phyloP scores from a whole-genome alignment of 2,113 vertebrate genomes.

The Nipponia nippon region DNA sequence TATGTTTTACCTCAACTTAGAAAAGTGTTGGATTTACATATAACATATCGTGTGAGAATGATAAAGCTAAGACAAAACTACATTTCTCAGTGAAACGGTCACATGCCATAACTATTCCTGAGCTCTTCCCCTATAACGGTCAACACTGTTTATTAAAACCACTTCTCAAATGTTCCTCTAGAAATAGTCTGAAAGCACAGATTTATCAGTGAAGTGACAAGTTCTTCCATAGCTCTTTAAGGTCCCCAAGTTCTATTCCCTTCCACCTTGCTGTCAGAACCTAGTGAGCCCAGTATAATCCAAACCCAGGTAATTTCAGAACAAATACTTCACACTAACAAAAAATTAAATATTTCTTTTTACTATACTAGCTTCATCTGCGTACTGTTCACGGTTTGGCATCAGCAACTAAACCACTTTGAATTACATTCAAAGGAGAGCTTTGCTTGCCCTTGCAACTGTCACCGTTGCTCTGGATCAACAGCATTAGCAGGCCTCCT shows the following conservation, averaged over 20 bases:
- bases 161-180: background rate
- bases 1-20: background rate
- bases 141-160: background rate
- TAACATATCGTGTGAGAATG: background rate
- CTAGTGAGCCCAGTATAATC: background rate
- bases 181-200: background rate
- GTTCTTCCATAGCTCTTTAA: background rate
- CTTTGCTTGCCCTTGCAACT: background rate
- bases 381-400: too few relatives aligned
- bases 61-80: background rate
- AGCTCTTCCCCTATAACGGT: background rate
- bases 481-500: background rate
- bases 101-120: background rate
- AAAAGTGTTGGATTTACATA: background rate
- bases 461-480: background rate
- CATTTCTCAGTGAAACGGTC: background rate
- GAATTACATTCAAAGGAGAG: background rate
- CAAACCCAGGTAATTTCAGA: background rate
- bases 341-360: background rate
- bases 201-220: background rate
- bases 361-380: background rate
- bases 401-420: background rate
- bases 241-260: background rate
- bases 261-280: background rate
- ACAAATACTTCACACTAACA: background rate